Base-by-base conservation (phyloP, 2,888 invertebrate genomes). In the Lapara coniferarum region DNA sequence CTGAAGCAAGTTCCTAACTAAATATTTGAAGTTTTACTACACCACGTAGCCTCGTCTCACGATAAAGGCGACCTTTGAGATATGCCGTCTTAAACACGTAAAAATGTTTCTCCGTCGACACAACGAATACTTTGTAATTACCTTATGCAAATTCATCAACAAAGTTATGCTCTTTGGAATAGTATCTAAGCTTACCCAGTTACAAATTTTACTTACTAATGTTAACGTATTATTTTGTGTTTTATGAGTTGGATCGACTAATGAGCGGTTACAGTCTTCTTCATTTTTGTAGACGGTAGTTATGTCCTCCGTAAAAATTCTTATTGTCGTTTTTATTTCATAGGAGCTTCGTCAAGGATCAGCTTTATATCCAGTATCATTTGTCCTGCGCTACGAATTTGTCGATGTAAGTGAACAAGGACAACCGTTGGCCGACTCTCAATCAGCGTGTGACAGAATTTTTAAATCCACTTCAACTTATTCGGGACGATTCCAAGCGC, bases 351-450 rank as follows among this genome's bases (percentile, higher is more conserved):
- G 96, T 58, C 96, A 96, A 85, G 97, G 97, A n/a, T 97, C 96
- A 71, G 96, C 97, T 6, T 91, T 97, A 66, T 97, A 96, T 84
- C 97, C 97, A 3, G 96, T 97, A 69, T 93, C 96, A 76, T 97
- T 97, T 85, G 95, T 96, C 56, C 95, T 97, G 6, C 95, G 96
- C 68, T 97, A 97, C 88, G 97, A 97, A 89, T 97, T 97, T 83
- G 96, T 97, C 25, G 97, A 97, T 85, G 94, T 96, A 63, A 95
- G 95, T 73, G 95, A 95, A 82, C 96, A 96, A 85, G 96, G 96
- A 0, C 93, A 94, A 73, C 95, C 95, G 70, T 84, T 94, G 73
- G 87, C 88, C 58, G 94, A 94, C 75, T 95, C 95, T 51, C 92
- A 93, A 75, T 95, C 95, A 78, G 95, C 95, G 51, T 96, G 96